Base-by-base conservation (phyloP, 1,140 invertebrate species). In the Pseudomyrmex cubaensis region DNA sequence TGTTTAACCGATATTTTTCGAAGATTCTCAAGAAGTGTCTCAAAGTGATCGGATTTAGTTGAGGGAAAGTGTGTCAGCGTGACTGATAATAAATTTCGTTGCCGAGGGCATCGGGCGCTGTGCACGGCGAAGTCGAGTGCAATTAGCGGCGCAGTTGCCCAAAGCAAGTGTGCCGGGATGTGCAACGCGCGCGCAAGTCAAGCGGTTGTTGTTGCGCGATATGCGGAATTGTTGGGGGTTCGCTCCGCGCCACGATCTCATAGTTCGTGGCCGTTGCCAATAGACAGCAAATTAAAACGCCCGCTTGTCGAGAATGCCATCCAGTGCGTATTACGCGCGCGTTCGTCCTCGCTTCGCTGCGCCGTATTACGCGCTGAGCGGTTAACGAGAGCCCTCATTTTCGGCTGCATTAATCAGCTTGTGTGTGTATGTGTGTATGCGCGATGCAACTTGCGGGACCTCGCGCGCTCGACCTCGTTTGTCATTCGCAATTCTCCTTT, bases 271-370 rank as follows among this genome's bases (percentile, higher is more conserved):
- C 35, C 35, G 5, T 35, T 35, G 35, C 35, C 54, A 72, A 89
- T 89, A 82, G 75, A 63, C 82, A 66, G 62, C 76, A 88, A 86
- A 89, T 89, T 88, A 89, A 88, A 88, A 86, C 80, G 84, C 75
- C 35, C 56, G 63, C 86, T 85, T 70, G 75, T 88, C 75, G 61
- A 67, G 50, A 67, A 80, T 88, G 82, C 84, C 84, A 44, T 20
- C 52, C 74, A 35, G 5, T n/a, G 7, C 76, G 48, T 56, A 73
- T 66, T 87, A 46, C 48, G 35, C 75, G 35, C 75, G 62, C 66
- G 56, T 73, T 17, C 46, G 9, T 52, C 15, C 52, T 48, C 77
- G 22, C 59, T 52, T n/a, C 46, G 46, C 61, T 56, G 17, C 48
- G 62, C 61, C 13, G 50, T 35, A 77, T 77, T 77, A 56, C 25